A percentile compares a stretch with the other conserved stretches of the same genome.
phyloP scores from a whole-genome alignment of 1,140 invertebrate species.

The Pissodes strobi region DNA sequence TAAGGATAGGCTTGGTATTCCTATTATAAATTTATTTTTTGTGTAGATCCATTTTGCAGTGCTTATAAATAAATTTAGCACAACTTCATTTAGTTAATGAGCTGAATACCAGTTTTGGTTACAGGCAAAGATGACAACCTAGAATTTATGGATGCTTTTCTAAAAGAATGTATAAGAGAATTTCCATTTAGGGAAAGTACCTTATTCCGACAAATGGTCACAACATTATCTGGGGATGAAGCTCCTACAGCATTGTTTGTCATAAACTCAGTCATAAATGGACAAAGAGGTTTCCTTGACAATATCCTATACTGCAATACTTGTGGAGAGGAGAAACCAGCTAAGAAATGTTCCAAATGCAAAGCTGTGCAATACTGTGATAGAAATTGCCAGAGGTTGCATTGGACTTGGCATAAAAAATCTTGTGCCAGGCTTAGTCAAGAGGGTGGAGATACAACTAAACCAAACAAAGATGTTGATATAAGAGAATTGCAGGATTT shows the following conservation, averaged over 20 bases:
- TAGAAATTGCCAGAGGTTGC: slow-evolving; percentile 88
- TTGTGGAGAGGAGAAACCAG: slow-evolving; percentile 86
- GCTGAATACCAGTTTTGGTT: too few species aligned
- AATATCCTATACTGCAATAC: slow-evolving; percentile 77
- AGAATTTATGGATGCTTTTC: slow-evolving; percentile 79
- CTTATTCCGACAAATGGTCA: slow-evolving; percentile 83
- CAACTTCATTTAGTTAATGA: too few species aligned
- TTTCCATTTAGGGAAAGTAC: slow-evolving; percentile 87
- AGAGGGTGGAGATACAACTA: neutral
- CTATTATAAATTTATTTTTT: too few species aligned
- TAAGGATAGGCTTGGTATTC: too few species aligned
- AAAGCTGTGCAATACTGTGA: slow-evolving; percentile 94
- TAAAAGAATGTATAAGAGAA: slow-evolving; percentile 82
- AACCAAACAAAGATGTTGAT: slow-evolving; percentile 17
- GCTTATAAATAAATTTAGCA: too few species aligned
- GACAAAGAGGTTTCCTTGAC: slow-evolving; percentile 78
- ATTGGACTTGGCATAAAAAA: slow-evolving; percentile 97
- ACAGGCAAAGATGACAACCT: slow-evolving; percentile 72
- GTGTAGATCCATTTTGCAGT: too few species aligned
- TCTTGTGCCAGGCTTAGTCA: slow-evolving; percentile 66
- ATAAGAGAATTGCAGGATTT: slow-evolving; percentile 33
- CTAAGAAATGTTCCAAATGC: slow-evolving; percentile 94
- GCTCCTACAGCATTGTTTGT: slow-evolving; percentile 72
- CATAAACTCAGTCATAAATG: slow-evolving; percentile 86
- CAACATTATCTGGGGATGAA: slow-evolving; percentile 71